phyloP scores from a whole-genome alignment of 2,113 vertebrate species.

The Scartelaos histophorus region DNA sequence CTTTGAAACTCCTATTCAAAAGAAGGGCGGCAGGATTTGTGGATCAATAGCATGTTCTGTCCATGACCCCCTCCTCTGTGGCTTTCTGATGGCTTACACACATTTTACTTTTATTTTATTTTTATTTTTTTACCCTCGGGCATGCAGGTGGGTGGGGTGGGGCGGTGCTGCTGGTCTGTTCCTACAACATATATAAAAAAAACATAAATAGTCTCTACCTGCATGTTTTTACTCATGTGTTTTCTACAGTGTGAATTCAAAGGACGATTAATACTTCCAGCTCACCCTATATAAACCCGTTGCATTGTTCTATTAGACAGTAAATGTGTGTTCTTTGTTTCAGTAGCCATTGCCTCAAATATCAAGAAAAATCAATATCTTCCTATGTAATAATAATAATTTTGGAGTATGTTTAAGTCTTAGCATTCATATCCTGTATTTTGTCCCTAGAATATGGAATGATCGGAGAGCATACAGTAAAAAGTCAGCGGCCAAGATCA shows the following conservation, averaged over 20 bases:
- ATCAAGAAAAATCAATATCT: conserved; percentile 38
- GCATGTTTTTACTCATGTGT: conserved; percentile 81
- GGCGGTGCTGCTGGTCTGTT: conserved; percentile 30
- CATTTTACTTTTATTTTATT: conserved; percentile 79
- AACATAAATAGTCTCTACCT: conserved; percentile 65
- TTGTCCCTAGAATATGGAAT: conserved; percentile 99
- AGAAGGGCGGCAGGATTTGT: conserved; percentile 68
- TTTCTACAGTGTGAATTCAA: conserved; percentile 75
- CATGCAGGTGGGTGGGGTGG: conserved; percentile 46
- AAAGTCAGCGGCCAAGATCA: conserved; percentile 99
- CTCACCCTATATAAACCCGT: conserved; percentile 76
- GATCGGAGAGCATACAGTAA: conserved; percentile 99
- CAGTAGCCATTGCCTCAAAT: conserved; percentile 70
- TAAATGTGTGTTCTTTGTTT: conserved; percentile 81
- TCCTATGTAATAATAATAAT: conserved; percentile 76
- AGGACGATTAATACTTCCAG: conserved; percentile 80
- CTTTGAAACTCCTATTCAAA: conserved; percentile 24
- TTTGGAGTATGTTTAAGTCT: conserved; percentile 76
- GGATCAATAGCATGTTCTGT: conserved; percentile 84
- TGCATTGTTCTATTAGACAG: conserved; percentile 76
- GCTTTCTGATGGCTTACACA: conserved; percentile 82
- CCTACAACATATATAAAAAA: conserved; percentile 49
- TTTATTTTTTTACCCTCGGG: conserved; percentile 63
- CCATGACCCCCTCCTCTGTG: conserved; percentile 81
- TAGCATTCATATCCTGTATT: conserved; percentile 99